phyloP scores from a whole-genome alignment of 1,140 invertebrate species.

The Drosophila arawakana region DNA sequence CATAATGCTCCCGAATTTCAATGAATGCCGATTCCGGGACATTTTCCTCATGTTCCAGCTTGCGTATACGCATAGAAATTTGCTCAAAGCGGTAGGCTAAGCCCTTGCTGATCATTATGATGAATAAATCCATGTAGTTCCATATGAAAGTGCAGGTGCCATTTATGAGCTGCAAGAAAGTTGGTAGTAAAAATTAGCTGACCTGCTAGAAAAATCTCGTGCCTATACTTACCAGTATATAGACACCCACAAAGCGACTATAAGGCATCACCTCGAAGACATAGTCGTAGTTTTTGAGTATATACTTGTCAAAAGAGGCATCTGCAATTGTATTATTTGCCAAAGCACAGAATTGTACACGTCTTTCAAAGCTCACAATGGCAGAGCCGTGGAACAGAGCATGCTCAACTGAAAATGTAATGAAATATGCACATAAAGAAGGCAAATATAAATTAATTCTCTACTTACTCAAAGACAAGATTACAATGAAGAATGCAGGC shows the following conservation, averaged over 20 bases:
- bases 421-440: too few species aligned
- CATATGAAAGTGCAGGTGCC: slow-evolving; percentile 87
- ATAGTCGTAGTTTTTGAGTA: slow-evolving; percentile 66
- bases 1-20: slow-evolving; percentile 87
- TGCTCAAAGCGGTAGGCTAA: slow-evolving; percentile 87
- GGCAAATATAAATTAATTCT: background rate
- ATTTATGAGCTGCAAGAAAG: slow-evolving; percentile 55
- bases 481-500: slow-evolving; percentile 64
- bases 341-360: slow-evolving; percentile 34
- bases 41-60: slow-evolving; percentile 81
- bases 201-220: background rate
- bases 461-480: slow-evolving; percentile 50
- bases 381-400: slow-evolving; percentile 56
- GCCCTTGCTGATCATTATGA: slow-evolving; percentile 87
- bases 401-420: slow-evolving; percentile 60
- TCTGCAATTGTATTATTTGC: slow-evolving; percentile 34
- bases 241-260: slow-evolving; percentile 33
- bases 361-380: slow-evolving; percentile 45
- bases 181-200: too few species aligned
- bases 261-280: slow-evolving; percentile 66
- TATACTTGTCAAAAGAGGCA: slow-evolving; percentile 56
- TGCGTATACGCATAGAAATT: slow-evolving; percentile 85
- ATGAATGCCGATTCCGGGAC: slow-evolving; percentile 86
- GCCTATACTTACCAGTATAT: slow-evolving; percentile 53
- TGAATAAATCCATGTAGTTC: slow-evolving; percentile 89